Conservation (phyloP, 2,888 invertebrate genomes). For the Drosophila nigricruria region DNA sequence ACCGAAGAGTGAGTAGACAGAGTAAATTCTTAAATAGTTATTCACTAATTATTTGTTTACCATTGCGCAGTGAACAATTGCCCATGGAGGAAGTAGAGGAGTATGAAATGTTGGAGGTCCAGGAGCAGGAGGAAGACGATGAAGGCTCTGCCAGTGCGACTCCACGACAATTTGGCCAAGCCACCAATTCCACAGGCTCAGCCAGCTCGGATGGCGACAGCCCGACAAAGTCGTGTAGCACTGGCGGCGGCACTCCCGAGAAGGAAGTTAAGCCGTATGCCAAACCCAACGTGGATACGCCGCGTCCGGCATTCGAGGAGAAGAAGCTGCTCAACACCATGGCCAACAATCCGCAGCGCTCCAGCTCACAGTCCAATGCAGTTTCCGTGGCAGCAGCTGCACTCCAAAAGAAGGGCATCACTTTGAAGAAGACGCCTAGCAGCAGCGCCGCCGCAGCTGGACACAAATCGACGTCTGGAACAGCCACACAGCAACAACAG, state of each 20-base stretch:
- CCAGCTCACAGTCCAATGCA: constrained; percentile 37
- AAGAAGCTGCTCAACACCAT: constrained; percentile 70
- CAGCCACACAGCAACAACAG: constrained; percentile 26
- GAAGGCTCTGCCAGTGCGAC: constrained; percentile 44
- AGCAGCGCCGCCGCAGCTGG: constrained; percentile 19
- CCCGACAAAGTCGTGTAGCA: constrained; percentile 75
- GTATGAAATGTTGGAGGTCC: constrained; percentile 84
- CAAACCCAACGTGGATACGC: constrained; percentile 59
- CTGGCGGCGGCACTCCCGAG: constrained; percentile 72
- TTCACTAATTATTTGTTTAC: not conserved
- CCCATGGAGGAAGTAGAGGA: constrained; percentile 82
- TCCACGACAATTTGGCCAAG: constrained; percentile 40
- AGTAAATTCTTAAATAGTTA: not conserved
- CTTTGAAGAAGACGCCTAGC: constrained; percentile 76
- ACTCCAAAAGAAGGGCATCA: constrained; percentile 83
- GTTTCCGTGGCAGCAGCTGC: constrained; percentile 71
- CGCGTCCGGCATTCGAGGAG: constrained; percentile 66
- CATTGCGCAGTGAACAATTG: constrained; percentile 60
- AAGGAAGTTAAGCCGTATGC: constrained; percentile 71
- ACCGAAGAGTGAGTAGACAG: constrained; percentile 67
- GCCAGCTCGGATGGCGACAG: constrained; percentile 81
- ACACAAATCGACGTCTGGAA: constrained; percentile 15
- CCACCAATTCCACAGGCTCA: constrained; percentile 64
- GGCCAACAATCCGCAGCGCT: constrained; percentile 56
- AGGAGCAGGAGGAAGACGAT: constrained; percentile 83